Conservation (phyloP, 2,113 vertebrate genomes). For the Xenopus borealis region DNA sequence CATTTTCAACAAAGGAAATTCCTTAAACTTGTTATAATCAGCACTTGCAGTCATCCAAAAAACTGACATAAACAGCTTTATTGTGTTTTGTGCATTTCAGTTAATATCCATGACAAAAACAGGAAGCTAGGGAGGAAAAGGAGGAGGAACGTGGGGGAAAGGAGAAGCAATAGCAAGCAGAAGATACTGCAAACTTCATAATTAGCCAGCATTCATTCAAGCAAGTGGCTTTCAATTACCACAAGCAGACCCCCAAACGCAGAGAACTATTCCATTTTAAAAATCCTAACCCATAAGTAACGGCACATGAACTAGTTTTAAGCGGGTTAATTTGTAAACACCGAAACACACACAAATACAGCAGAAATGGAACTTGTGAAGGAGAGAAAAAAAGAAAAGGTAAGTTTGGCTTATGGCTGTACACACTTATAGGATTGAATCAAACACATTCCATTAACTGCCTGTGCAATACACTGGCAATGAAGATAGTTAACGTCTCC, state of each 20-base stretch:
- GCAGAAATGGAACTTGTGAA: no score
- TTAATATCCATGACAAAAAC: constrained; percentile 78
- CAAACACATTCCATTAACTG: background rate
- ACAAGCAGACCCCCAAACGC: constrained; percentile 49
- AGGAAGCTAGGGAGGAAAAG: constrained; percentile 68
- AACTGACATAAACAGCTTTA: constrained; percentile 82
- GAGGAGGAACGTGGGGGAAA: constrained; percentile 48
- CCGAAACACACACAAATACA: no score
- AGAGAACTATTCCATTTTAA: no score
- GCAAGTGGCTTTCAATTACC: constrained; percentile 68
- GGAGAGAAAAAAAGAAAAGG: no score
- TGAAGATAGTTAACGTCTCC: constrained; percentile 60
- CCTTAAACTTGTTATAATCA: constrained; percentile 86
- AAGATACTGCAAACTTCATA: constrained; percentile 58
- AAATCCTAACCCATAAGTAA: no score
- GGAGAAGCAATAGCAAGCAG: constrained; percentile 40
- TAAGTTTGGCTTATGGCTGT: no score
- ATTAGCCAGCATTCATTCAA: constrained; percentile 60
- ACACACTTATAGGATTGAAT: background rate
- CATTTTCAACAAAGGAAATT: constrained; percentile 84
- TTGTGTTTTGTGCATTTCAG: constrained; percentile 79
- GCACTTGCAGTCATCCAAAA: constrained; percentile 81
- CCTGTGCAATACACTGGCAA: background rate
- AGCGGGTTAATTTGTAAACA: no score
- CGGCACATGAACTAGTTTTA: no score